Percentiles rank a stretch among this genome's conserved stretches.
These are phyloP conservation scores for Palaemon carinicauda DNA, from an alignment of 1,140 invertebrate species.

Conservation along the genomic window DNA sequence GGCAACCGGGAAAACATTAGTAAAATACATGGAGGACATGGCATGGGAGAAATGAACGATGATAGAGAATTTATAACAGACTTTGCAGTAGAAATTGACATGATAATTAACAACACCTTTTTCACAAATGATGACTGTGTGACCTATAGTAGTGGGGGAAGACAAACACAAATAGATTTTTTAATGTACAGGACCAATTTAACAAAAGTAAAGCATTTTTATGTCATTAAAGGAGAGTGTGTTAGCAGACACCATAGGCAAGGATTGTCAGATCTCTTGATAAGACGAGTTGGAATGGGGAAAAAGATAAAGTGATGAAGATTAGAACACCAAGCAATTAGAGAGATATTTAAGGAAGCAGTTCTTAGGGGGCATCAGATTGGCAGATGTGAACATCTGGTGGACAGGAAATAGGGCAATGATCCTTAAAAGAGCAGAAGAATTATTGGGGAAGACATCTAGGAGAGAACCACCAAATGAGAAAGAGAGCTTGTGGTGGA, in stretches of 20 bases:
- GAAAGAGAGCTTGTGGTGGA: background rate
- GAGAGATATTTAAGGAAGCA: background rate
- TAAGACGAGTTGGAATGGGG: background rate
- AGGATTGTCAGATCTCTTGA: background rate
- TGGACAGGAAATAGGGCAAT: background rate
- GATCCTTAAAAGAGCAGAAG: background rate
- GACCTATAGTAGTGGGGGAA: background rate
- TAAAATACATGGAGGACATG: too few relatives aligned
- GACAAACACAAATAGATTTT: background rate
- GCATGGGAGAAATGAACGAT: too few relatives aligned
- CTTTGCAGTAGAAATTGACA: background rate
- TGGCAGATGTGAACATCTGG: background rate
- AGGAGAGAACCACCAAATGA: background rate
- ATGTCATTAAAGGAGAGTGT: background rate
- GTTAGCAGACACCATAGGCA: background rate
- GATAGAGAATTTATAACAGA: background rate
- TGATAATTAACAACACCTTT: background rate
- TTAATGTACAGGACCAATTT: background rate
- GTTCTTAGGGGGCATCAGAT: background rate
- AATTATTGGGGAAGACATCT: background rate
- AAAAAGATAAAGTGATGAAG: background rate
- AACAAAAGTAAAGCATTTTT: too few relatives aligned
- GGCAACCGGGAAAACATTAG: too few relatives aligned
- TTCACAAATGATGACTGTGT: too few relatives aligned
- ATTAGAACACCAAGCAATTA: background rate